Evolutionary conservation across 2,888 invertebrate species (phyloP).

Genomic region (Trachelus iudaicus): DNA sequence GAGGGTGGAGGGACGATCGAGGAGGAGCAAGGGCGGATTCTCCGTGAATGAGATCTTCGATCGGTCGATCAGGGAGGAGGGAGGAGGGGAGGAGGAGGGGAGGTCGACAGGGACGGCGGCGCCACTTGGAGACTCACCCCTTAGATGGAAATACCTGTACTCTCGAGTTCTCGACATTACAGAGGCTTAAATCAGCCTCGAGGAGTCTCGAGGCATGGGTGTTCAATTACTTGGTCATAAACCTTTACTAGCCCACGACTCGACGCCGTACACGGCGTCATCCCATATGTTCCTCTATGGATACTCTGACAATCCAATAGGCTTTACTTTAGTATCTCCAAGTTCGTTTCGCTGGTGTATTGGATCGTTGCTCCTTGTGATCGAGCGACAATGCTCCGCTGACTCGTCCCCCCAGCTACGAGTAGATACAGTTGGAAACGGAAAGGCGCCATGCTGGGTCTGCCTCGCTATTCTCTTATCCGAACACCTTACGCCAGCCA

Average conservation of each 20-base stretch:
- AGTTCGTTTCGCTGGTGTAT: slow-evolving; percentile 10
- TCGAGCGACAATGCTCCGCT: slow-evolving; percentile 1
- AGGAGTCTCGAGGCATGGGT: slow-evolving; percentile 51
- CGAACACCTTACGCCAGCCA: not conserved
- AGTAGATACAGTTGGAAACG: not conserved
- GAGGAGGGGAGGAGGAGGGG: not conserved
- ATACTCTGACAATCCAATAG: slow-evolving; percentile 44
- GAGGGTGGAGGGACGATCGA: too few species aligned
- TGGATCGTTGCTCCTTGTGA: slow-evolving; percentile 1
- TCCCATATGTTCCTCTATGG: slow-evolving; percentile 35
- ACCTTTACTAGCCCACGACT: slow-evolving; percentile 49
- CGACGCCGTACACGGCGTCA: slow-evolving; percentile 30
- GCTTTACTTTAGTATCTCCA: slow-evolving; percentile 45
- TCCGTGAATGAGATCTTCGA: not conserved
- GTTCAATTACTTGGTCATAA: slow-evolving; percentile 58
- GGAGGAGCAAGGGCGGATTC: not conserved
- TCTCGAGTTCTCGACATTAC: slow-evolving; percentile 37
- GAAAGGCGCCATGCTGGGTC: not conserved
- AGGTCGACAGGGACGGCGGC: not conserved
- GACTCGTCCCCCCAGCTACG: not conserved
- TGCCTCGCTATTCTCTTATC: not conserved
- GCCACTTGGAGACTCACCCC: slow-evolving; percentile 28
- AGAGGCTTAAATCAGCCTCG: slow-evolving; percentile 52
- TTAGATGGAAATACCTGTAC: slow-evolving; percentile 38
- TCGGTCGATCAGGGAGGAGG: not conserved